A percentile compares a stretch with the other conserved stretches of the same genome.
These are phyloP conservation scores for Semotilus atromaculatus DNA, from an alignment of 2,797 vertebrate genomes.

Conservation along the genomic window DNA sequence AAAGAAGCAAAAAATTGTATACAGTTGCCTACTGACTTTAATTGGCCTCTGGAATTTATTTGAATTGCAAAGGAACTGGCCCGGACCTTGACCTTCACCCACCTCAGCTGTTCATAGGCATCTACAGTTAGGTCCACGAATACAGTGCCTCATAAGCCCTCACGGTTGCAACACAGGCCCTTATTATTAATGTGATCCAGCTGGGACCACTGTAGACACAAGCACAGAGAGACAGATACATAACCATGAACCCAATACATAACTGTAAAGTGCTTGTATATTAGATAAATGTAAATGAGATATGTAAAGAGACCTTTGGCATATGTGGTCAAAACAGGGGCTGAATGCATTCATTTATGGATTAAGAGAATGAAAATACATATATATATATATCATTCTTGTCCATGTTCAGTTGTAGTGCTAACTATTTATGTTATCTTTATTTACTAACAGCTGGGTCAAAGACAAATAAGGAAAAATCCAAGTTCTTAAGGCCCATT, in stretches of 20 bases:
- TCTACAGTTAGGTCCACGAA: slow-evolving; percentile 24
- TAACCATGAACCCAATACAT: slow-evolving; percentile 62
- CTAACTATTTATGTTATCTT: slow-evolving; percentile 24
- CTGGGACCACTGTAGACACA: slow-evolving; percentile 61
- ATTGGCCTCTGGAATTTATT: slow-evolving; percentile 25
- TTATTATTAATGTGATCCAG: slow-evolving; percentile 66
- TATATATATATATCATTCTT: slow-evolving; percentile 38
- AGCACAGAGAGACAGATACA: slow-evolving; percentile 59
- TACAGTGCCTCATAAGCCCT: slow-evolving; percentile 28
- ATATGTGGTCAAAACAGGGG: slow-evolving; percentile 51
- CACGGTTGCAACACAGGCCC: slow-evolving; percentile 35
- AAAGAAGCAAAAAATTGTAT: background rate
- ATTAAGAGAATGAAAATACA: background rate
- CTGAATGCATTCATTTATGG: slow-evolving; percentile 33
- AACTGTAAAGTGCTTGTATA: slow-evolving; percentile 66
- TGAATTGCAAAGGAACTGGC: slow-evolving; percentile 24
- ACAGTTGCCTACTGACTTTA: slow-evolving; percentile 21
- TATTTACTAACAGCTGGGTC: background rate
- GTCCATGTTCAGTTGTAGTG: slow-evolving; percentile 29
- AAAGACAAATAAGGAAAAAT: background rate
- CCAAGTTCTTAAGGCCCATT: background rate
- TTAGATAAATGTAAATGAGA: slow-evolving; percentile 66
- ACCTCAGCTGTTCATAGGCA: slow-evolving; percentile 26
- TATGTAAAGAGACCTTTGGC: slow-evolving; percentile 53
- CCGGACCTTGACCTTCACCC: slow-evolving; percentile 26